Evolutionary conservation across 2,113 vertebrate genomes (phyloP), one percentile per base, ranked within the genome.

Genomic region (Phalacrocorax brasilianus): DNA sequence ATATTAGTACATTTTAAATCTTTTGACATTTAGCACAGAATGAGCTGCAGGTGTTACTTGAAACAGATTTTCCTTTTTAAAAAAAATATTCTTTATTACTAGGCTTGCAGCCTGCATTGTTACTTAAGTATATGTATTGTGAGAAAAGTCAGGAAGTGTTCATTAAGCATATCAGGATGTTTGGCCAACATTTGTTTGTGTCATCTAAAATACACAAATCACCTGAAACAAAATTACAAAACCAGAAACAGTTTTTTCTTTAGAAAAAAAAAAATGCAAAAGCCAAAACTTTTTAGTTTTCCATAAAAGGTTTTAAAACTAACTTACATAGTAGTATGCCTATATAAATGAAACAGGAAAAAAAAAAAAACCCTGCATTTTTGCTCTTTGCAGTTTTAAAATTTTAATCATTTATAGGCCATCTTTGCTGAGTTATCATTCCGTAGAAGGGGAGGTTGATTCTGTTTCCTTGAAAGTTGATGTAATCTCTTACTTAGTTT

Each of bases 331-430:
- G 1, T 22, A 9, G 8, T 40, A 6, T 55, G 14, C 3, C 10
- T 71, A 8, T 11, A 4, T 14, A 66, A 2, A 4, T 42, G 53
- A 58, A 84, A 42, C 27, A 50, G 21, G 27, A 5, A 2, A 4
- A 11, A 42, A 38, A 63, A n/a, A 0, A 0, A 8, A n/a, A 0
- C 0, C 11, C 21, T 30, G 23, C 8, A 3, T 19, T 59, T 66
- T 67, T 87, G 40, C 14, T 68, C 17, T 55, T 49, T 44, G 23
- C 12, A 38, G 6, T 3, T 19, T 33, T 9, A 7, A 17, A 3
- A 8, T 59, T 77, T 68, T 33, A 74, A 45, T 35, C 0, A 19
- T n/a, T 88, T 75, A 8, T 10, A 50, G 56, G 17, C 44, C 14
- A 22, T 59, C 26, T 74, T 38, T 83, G 79, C 42, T 49, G 52